Conservation (phyloP, 92 coral and sea anemone genomes). For the Paramuricea clavata region DNA sequence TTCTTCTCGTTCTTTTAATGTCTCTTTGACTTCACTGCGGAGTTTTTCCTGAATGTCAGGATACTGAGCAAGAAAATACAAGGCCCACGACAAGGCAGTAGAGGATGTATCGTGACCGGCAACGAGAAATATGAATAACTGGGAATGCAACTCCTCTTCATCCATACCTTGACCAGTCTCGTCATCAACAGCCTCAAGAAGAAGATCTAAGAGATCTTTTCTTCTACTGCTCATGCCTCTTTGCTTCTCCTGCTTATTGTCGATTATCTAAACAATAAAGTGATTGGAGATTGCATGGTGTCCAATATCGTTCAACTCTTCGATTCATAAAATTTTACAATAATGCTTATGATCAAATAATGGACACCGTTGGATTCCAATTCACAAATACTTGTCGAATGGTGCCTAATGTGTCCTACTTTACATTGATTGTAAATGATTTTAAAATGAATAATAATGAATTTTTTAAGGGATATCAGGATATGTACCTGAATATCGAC, state of each 20-base stretch:
- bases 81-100: slow-evolving; percentile 74
- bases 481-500: too few species aligned
- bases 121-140: slow-evolving; percentile 61
- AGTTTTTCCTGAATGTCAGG: slow-evolving; percentile 72
- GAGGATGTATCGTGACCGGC: slow-evolving; percentile 83
- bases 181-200: slow-evolving; percentile 75
- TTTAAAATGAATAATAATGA: too few species aligned
- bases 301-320: too few species aligned
- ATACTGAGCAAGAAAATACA: slow-evolving; percentile 72
- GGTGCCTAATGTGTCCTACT: too few species aligned
- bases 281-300: too few species aligned
- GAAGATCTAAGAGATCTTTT: slow-evolving; percentile 76
- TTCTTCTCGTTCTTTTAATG: slow-evolving; percentile 46
- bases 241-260: not conserved
- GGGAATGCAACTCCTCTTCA: slow-evolving; percentile 75
- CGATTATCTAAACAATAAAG: not conserved
- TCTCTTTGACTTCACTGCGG: slow-evolving; percentile 52
- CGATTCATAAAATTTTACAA: too few species aligned
- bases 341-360: too few species aligned
- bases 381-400: not conserved
- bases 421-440: too few species aligned
- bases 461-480: too few species aligned
- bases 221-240: slow-evolving; percentile 35
- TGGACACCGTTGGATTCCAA: too few species aligned
- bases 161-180: slow-evolving; percentile 73